Conservation (phyloP, 2,797 vertebrate genomes). For the Hemitrygon akajei region DNA sequence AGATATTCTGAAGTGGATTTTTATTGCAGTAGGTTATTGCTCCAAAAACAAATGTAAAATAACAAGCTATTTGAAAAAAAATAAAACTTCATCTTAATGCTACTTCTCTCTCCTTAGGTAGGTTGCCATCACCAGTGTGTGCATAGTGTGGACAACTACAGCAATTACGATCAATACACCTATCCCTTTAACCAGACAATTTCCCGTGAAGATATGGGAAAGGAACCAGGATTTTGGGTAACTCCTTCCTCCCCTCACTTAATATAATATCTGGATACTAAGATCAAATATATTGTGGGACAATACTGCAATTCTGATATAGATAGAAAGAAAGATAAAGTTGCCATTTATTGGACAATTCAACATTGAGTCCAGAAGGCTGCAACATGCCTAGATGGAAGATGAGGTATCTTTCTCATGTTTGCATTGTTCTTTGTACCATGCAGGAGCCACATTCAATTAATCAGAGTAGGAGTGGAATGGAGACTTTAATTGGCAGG, state of each 20-base stretch:
- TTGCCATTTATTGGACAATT: too few relatives aligned
- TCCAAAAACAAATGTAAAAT: background rate
- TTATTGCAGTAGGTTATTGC: background rate
- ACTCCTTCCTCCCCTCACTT: background rate
- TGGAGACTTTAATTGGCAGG: too few relatives aligned
- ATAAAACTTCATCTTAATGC: background rate
- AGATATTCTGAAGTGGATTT: too few relatives aligned
- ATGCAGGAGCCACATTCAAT: too few relatives aligned
- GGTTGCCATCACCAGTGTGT: background rate
- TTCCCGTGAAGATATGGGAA: background rate
- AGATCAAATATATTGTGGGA: background rate
- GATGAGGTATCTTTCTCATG: too few relatives aligned
- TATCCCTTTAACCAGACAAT: background rate
- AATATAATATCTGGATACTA: background rate
- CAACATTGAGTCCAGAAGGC: too few relatives aligned
- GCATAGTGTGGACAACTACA: background rate
- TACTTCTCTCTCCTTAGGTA: background rate
- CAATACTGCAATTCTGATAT: too few relatives aligned
- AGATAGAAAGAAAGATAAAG: too few relatives aligned
- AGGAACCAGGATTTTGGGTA: background rate
- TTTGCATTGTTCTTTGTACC: too few relatives aligned
- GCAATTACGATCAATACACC: background rate
- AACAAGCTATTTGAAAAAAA: too few relatives aligned
- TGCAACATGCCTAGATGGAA: too few relatives aligned
- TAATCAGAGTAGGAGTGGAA: too few relatives aligned